These are phyloP conservation scores for Pseudomyrmex cubaensis DNA, from an alignment of 1,140 invertebrate species.

Conservation along the genomic window DNA sequence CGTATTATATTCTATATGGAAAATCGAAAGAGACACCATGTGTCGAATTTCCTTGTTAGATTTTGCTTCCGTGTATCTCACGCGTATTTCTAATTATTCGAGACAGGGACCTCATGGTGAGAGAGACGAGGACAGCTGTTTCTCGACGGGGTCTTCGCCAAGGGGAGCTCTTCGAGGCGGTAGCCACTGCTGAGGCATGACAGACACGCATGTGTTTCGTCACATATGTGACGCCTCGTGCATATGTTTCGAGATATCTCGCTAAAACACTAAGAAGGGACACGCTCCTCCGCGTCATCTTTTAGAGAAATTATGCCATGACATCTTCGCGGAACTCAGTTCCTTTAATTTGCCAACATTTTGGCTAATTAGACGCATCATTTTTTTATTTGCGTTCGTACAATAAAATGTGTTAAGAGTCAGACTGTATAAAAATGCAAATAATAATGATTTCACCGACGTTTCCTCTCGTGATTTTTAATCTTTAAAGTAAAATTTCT, in stretches of 20 bases:
- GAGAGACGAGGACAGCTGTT: constrained; percentile 69
- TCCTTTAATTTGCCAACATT: neutral
- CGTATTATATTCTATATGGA: neutral
- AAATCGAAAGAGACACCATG: neutral
- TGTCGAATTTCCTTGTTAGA: neutral
- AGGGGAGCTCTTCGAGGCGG: constrained; percentile 64
- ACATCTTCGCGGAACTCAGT: constrained; percentile 4
- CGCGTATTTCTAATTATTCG: constrained; percentile 36
- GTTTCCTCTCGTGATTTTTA: no score
- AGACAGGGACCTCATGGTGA: constrained; percentile 62
- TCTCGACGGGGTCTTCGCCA: constrained; percentile 52
- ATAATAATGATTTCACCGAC: neutral
- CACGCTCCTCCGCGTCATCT: neutral
- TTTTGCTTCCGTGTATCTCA: constrained; percentile 43
- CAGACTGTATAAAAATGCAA: neutral
- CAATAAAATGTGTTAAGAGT: no score
- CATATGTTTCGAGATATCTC: constrained; percentile 44
- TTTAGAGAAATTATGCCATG: constrained; percentile 28
- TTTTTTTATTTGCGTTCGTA: neutral
- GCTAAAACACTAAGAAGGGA: neutral
- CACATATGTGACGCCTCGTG: constrained; percentile 30
- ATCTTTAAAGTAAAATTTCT: no score
- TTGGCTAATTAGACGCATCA: neutral
- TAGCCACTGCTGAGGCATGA: constrained; percentile 51
- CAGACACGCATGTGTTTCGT: constrained; percentile 54